phyloP scores from a whole-genome alignment of 1,140 invertebrate genomes.

The Cydia strobilella region DNA sequence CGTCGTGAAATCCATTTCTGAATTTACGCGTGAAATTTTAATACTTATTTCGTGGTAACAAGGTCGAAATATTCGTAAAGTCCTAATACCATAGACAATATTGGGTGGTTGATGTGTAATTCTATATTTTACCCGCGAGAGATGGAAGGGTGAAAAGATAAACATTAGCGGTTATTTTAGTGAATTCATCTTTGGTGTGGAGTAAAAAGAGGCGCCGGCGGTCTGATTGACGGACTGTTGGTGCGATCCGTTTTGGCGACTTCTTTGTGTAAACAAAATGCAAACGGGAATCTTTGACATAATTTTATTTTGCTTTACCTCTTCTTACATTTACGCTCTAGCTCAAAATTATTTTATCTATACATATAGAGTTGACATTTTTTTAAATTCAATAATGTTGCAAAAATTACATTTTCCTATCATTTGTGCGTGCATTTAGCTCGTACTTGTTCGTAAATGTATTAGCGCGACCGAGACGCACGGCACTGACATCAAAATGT shows the following conservation, averaged over 20 bases:
- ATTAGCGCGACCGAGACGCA: too few species aligned
- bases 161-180: conserved; percentile 75
- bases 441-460: too few species aligned
- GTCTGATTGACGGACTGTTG: conserved; percentile 64
- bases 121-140: conserved; percentile 74
- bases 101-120: conserved; percentile 66
- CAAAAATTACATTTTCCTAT: too few species aligned
- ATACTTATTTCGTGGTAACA: conserved; percentile 45
- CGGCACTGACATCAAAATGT: too few species aligned
- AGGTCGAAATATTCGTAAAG: conserved; percentile 36
- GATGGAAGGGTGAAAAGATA: conserved; percentile 78
- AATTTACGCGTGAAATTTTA: conserved; percentile 44
- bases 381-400: too few species aligned
- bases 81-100: conserved; percentile 36
- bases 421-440: too few species aligned
- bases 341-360: too few species aligned
- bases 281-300: background rate
- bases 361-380: too few species aligned
- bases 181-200: conserved; percentile 71
- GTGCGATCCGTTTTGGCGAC: conserved; percentile 15
- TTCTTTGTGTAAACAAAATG: background rate
- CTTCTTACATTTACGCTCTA: background rate
- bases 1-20: conserved; percentile 46
- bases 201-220: conserved; percentile 73
- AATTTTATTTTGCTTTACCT: background rate